Percentiles rank a stretch among this genome's conserved stretches.
Conservation (phyloP, 30 jellyfish, hydroid and myxozoan species). For the Cassiopea andromeda region DNA sequence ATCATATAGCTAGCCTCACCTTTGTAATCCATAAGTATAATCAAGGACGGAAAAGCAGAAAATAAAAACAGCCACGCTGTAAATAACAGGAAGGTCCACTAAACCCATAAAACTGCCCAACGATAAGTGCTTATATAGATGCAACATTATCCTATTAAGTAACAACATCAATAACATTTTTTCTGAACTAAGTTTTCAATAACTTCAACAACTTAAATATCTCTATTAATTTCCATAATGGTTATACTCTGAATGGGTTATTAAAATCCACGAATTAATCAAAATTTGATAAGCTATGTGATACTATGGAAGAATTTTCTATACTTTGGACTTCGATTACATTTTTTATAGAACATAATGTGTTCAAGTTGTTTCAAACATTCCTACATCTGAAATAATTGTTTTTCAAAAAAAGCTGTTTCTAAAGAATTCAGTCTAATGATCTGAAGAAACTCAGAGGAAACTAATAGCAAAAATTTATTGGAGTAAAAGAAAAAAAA, state of each 20-base stretch:
- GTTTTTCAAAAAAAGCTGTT: no score
- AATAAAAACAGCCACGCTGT: background rate
- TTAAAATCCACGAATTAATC: background rate
- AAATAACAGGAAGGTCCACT: background rate
- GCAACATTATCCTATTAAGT: background rate
- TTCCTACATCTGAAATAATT: no score
- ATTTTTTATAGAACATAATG: background rate
- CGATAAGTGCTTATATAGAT: background rate
- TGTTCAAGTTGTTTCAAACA: background rate
- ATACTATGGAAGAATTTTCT: background rate
- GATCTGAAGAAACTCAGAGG: no score
- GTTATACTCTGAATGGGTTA: background rate
- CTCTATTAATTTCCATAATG: background rate
- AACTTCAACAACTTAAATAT: background rate
- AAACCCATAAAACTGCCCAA: background rate
- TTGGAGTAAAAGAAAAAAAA: no score
- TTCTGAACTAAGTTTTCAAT: background rate
- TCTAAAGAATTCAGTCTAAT: no score
- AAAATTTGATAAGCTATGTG: background rate
- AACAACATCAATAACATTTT: background rate
- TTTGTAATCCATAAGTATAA: no score
- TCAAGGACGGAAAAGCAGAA: no score
- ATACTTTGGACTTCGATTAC: no score
- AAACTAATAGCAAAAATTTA: no score
- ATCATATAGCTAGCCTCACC: no score